Evolutionary conservation across 1,140 invertebrate genomes (phyloP).

Genomic region (Trachymyrmex septentrionalis): DNA sequence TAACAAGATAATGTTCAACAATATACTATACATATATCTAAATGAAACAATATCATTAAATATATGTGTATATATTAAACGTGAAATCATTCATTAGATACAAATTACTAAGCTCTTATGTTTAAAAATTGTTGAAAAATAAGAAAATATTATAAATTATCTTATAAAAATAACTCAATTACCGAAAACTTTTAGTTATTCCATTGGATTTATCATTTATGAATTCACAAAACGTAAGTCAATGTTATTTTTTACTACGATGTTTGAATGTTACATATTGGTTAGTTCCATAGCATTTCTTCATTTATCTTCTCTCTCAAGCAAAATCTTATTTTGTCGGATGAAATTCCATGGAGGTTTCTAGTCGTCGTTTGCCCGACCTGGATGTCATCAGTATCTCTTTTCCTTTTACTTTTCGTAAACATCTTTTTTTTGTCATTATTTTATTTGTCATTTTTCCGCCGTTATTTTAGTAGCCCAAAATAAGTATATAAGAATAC

Average conservation of each 20-base stretch:
- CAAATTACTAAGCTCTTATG: not conserved
- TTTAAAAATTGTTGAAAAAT: not conserved
- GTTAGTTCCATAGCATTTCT: not conserved
- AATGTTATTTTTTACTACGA: conserved; percentile 26
- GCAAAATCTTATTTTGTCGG: conserved; percentile 27
- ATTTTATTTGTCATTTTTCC: no score
- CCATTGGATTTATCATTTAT: not conserved
- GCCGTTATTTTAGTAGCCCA: not conserved
- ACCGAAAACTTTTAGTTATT: not conserved
- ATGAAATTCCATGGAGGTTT: conserved; percentile 32
- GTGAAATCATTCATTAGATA: not conserved
- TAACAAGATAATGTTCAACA: conserved; percentile 3
- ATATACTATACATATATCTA: not conserved
- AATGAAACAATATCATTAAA: not conserved
- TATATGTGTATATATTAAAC: not conserved
- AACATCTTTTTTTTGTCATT: not conserved
- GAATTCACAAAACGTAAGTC: not conserved
- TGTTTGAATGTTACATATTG: not conserved
- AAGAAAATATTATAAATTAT: conserved; percentile 16
- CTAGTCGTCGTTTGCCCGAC: not conserved
- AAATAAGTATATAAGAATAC: conserved; percentile 1
- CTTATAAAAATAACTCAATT: not conserved
- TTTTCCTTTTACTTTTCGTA: not conserved
- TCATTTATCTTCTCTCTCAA: not conserved
- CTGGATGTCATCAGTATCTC: not conserved